Evolutionary conservation across 1,140 invertebrate species (phyloP).

Genomic region (Sitodiplosis mosellana): DNA sequence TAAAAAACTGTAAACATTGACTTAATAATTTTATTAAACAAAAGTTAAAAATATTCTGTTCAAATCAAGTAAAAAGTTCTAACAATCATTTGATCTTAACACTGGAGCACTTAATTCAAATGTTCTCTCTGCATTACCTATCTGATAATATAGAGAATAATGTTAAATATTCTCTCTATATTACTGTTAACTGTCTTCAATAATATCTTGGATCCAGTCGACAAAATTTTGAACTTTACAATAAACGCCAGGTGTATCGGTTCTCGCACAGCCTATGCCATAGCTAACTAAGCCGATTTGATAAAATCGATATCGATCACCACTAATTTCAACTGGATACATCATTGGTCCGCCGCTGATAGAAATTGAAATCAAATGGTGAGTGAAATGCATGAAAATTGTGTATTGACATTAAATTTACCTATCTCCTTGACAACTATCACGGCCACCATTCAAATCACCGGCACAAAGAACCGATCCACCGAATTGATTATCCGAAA

Average conservation of each 20-base stretch:
- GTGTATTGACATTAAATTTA: neutral
- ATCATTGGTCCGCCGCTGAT: conserved; percentile 54
- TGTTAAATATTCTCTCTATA: no score
- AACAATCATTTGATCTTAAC: no score
- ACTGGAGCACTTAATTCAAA: no score
- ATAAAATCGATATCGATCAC: conserved; percentile 28
- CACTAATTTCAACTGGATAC: conserved; percentile 23
- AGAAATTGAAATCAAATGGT: neutral
- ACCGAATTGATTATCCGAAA: conserved; percentile 36
- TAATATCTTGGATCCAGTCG: conserved; percentile 23
- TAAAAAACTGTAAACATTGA: no score
- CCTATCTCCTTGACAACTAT: conserved; percentile 48
- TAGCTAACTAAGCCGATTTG: conserved; percentile 51
- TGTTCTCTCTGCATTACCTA: no score
- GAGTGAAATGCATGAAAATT: neutral
- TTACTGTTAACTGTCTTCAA: no score
- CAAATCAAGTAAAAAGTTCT: no score
- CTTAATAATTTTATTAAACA: no score
- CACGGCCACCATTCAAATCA: conserved; percentile 45
- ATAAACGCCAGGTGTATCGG: conserved; percentile 54
- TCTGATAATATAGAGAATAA: no score
- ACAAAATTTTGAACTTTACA: conserved; percentile 39
- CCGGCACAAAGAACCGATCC: conserved; percentile 58
- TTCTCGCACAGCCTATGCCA: conserved; percentile 45
- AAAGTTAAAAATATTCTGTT: no score